phyloP scores from a whole-genome alignment of 2,797 vertebrate species.

The Cheirogaleus major region DNA sequence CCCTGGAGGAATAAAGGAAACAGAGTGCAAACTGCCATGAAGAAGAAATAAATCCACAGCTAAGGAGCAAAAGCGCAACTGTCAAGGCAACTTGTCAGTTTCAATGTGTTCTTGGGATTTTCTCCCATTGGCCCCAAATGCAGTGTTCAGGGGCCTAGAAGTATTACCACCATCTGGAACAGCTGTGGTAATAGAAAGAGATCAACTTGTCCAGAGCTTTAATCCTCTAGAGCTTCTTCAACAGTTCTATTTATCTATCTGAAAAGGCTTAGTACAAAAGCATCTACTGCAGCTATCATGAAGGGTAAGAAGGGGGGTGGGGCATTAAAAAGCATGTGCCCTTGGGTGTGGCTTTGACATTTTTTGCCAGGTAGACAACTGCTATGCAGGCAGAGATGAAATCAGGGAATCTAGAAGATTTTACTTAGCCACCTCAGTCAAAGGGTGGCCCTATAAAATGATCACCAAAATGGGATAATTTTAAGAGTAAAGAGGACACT shows the following conservation, averaged over 20 bases:
- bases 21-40: constrained; percentile 2
- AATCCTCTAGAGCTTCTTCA: background rate
- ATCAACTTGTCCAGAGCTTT: background rate
- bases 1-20: constrained; percentile 42
- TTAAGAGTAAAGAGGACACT: background rate
- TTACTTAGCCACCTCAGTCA: background rate
- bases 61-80: constrained; percentile 46
- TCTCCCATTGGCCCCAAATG: background rate
- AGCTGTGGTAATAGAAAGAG: constrained; percentile 61
- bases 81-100: constrained; percentile 31
- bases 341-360: background rate
- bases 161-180: constrained; percentile 8
- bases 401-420: background rate
- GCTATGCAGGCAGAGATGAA: constrained; percentile 25
- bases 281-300: background rate
- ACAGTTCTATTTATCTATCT: constrained; percentile 21
- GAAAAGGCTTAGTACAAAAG: constrained; percentile 35
- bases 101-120: background rate
- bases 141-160: background rate
- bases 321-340: background rate
- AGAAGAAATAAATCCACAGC: constrained; percentile 36
- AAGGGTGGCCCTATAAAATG: background rate
- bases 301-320: rapidly evolving
- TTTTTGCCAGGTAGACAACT: constrained; percentile 44
- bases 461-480: background rate